A percentile compares a stretch with the other conserved stretches of the same genome.
Conservation (phyloP, 1,140 invertebrate species). For the Lanistes nyassanus region DNA sequence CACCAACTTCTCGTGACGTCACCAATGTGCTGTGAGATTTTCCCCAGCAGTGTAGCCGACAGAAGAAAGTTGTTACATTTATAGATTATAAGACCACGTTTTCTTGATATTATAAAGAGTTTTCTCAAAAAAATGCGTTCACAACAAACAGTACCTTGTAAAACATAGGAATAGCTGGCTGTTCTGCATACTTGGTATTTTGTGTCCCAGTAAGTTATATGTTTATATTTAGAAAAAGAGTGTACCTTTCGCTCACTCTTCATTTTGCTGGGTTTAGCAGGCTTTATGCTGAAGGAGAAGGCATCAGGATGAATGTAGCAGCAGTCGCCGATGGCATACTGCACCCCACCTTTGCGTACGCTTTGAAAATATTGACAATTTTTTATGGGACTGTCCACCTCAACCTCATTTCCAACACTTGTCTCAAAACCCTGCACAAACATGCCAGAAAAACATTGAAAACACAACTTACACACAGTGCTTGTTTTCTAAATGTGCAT, state of each 20-base stretch:
- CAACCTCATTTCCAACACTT: conserved; percentile 45
- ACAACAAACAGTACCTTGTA: too few relatives aligned
- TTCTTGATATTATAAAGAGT: too few relatives aligned
- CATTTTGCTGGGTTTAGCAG: conserved; percentile 44
- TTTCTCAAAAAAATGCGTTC: too few relatives aligned
- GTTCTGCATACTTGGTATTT: too few relatives aligned
- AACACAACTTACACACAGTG: not conserved
- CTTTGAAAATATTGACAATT: conserved; percentile 50
- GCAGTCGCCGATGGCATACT: conserved; percentile 76
- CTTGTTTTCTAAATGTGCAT: not conserved
- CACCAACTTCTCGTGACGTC: too few relatives aligned
- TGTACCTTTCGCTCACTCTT: conserved; percentile 49
- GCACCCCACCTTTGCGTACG: conserved; percentile 69
- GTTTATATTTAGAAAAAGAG: not conserved
- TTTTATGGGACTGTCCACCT: conserved; percentile 24
- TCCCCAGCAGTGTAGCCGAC: too few relatives aligned
- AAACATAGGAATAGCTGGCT: too few relatives aligned
- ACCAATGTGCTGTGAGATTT: too few relatives aligned
- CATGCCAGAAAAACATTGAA: conserved; percentile 14
- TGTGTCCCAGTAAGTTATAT: too few relatives aligned
- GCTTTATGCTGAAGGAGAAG: conserved; percentile 72
- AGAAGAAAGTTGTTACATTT: too few relatives aligned
- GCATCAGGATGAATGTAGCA: conserved; percentile 79
- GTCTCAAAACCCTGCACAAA: conserved; percentile 55
- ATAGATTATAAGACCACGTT: too few relatives aligned